Base-by-base conservation (phyloP, 1,140 invertebrate genomes). In the Leptinotarsa texana region DNA sequence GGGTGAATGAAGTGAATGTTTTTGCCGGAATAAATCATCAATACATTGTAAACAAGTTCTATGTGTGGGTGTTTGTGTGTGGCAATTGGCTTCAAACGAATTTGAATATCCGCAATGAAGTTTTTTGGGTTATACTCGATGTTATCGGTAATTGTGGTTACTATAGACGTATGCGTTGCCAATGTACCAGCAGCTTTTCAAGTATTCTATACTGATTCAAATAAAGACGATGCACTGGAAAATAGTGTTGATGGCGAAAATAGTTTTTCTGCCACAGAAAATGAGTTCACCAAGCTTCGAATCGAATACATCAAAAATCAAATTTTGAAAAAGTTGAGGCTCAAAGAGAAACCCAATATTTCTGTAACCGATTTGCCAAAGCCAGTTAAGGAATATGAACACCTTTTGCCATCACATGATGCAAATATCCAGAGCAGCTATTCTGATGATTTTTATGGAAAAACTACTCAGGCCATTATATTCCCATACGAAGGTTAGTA, bases 221-320 rank as follows among this genome's bases (percentile, higher is more conserved):
- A 62, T 33, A 67, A 78, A 22, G 78, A 78, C n/a, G 74, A 79
- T 63, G 68, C 75, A 8, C 21, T 76, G 63, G 79, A 83, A 63
- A 80, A 79, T 57, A 80, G 73, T 72, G 73, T 82, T 18, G 74
- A 78, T 51, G 74, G 77, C 21, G 70, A 72, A 42, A 17, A 51
- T 18, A 49, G 47, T 42, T 80, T 76, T 73, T 79, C 79, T n/a
- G 83, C 87, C 4, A 86, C 81, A 27, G 86, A 87, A 77, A 84
- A 86, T 73, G 84, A 87, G 71, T 78, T 91, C 13, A 89, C 88
- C 0, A 87, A 87, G n/a, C 78, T 91, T 18, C 85, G 93, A 69
- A 89, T 94, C 57, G 93, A 94, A 82, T 92, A 92, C 75, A 92
- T 94, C 13, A 95, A 95, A 82, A 89, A 93, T 78, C 93, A 94